These are phyloP conservation scores for Phylloscopus whistleri DNA, from an alignment of 2,113 vertebrate species.

Conservation along the genomic window DNA sequence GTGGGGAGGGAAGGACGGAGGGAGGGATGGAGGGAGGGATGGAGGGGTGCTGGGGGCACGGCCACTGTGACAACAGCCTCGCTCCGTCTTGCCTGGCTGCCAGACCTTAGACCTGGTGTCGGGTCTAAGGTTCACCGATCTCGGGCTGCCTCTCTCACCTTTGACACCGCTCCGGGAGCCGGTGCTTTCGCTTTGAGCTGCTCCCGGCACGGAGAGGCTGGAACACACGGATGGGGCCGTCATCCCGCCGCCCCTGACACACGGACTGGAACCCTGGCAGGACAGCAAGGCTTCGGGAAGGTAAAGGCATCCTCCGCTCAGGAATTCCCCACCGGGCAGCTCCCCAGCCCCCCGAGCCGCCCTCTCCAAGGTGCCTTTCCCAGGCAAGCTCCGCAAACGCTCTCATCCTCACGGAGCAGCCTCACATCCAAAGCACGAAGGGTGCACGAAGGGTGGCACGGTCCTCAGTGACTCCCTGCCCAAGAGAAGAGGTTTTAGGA, in stretches of 20 bases:
- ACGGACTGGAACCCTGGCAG: accelerated
- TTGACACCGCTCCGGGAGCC: neutral
- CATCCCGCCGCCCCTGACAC: neutral
- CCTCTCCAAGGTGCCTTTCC: neutral
- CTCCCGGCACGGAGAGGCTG: accelerated
- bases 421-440: neutral
- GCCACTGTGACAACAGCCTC: neutral
- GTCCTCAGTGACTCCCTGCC: neutral
- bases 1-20: accelerated
- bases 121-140: conserved; percentile 5
- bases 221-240: accelerated
- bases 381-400: neutral
- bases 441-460: neutral
- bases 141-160: neutral
- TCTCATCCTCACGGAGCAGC: neutral
- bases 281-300: neutral
- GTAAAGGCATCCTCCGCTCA: neutral
- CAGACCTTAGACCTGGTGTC: neutral
- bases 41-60: neutral
- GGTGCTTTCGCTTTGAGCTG: neutral
- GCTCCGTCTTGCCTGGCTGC: neutral
- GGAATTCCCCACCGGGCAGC: accelerated
- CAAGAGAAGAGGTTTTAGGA: neutral
- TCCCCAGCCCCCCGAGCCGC: neutral
- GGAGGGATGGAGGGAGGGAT: no score